Evolutionary conservation across 2,797 vertebrate species (phyloP).

Genomic region (Poecilia velifera): DNA sequence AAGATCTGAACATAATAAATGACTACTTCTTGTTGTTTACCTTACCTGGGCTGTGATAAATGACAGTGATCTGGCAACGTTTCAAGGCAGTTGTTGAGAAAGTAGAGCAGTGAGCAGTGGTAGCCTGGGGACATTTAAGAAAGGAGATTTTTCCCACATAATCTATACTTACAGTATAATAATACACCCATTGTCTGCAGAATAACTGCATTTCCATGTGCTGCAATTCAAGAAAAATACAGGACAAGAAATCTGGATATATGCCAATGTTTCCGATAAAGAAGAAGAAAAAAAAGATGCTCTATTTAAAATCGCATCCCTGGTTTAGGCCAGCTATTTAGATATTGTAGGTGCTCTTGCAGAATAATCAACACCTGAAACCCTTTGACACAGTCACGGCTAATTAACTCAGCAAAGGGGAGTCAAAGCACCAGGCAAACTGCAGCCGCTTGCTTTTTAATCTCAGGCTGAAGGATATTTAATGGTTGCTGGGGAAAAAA

Average conservation of each 20-base stretch:
- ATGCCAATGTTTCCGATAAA: not conserved
- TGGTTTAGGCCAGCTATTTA: constrained; percentile 17
- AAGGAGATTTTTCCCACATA: constrained; percentile 16
- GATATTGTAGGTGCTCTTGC: constrained; percentile 42
- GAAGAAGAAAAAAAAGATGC: not conserved
- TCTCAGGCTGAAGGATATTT: constrained; percentile 63
- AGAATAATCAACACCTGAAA: constrained; percentile 68
- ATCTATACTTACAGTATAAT: constrained; percentile 18
- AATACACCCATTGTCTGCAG: constrained; percentile 4
- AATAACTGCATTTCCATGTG: not conserved
- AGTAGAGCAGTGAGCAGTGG: constrained; percentile 30
- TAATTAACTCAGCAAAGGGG: constrained; percentile 75
- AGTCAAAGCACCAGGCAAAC: constrained; percentile 44
- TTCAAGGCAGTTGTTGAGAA: constrained; percentile 29
- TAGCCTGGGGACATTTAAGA: constrained; percentile 20
- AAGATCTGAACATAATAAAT: not conserved
- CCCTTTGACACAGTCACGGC: constrained; percentile 65
- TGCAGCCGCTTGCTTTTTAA: constrained; percentile 51
- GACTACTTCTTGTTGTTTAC: not conserved
- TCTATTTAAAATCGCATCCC: not conserved
- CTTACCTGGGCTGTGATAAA: constrained; percentile 2
- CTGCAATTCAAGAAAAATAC: not conserved
- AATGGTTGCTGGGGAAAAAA: constrained; percentile 48
- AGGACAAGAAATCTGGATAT: constrained; percentile 4
- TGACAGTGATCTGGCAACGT: constrained; percentile 3